phyloP scores from a whole-genome alignment of 2,113 vertebrate genomes.

The Ciconia stormi region DNA sequence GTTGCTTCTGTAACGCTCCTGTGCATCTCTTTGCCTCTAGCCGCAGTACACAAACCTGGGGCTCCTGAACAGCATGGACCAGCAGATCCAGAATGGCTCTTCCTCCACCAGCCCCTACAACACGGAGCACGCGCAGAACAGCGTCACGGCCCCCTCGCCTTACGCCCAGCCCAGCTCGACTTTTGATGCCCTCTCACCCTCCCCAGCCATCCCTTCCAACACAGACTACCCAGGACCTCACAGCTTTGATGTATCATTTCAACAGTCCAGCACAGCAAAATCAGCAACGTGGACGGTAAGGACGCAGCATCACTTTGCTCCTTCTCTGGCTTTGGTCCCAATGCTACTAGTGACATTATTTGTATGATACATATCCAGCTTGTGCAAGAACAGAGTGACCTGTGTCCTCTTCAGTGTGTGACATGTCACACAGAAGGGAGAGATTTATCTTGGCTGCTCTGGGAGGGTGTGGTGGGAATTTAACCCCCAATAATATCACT shows the following conservation, averaged over 20 bases:
- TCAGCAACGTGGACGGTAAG: conserved; percentile 99
- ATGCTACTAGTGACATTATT: background rate
- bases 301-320: background rate
- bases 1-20: background rate
- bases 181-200: conserved; percentile 93
- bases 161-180: conserved; percentile 98
- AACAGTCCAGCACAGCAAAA: conserved; percentile 98
- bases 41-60: conserved; percentile 98
- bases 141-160: conserved; percentile 92
- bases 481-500: background rate
- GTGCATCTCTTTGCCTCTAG: conserved; percentile 66
- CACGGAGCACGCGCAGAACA: conserved; percentile 94
- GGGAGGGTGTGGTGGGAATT: conserved; percentile 48
- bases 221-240: conserved; percentile 97
- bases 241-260: conserved; percentile 98
- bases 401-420: background rate
- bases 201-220: conserved; percentile 98
- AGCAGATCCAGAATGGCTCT: conserved; percentile 94
- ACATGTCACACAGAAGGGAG: background rate
- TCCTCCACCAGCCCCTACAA: conserved; percentile 97
- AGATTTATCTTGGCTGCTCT: background rate
- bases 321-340: background rate
- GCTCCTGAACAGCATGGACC: conserved; percentile 98
- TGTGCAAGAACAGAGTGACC: background rate
- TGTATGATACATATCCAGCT: background rate